A percentile compares a stretch with the other conserved stretches of the same genome.
These are phyloP conservation scores for Camelus dromedarius DNA, from an alignment of 2,113 vertebrate species.

Conservation along the genomic window DNA sequence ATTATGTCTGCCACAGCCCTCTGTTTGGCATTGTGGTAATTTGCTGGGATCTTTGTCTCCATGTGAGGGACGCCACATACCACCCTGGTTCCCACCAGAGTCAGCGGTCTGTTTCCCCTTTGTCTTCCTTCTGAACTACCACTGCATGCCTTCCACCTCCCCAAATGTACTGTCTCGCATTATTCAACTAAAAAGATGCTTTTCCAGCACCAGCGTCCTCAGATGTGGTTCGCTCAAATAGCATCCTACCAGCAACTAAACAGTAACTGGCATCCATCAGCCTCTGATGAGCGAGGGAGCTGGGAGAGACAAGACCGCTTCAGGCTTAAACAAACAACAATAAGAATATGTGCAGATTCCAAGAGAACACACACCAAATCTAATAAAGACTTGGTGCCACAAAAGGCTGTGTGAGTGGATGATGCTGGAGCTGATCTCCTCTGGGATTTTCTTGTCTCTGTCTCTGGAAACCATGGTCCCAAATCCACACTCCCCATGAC, in stretches of 20 bases:
- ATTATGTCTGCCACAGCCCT: conserved; percentile 60
- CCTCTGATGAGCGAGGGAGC: conserved; percentile 61
- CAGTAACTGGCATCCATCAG: conserved; percentile 69
- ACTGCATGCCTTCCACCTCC: conserved; percentile 73
- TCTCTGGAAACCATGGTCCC: neutral
- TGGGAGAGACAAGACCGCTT: conserved; percentile 53
- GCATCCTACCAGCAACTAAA: conserved; percentile 68
- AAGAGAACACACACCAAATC: conserved; percentile 71
- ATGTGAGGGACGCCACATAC: conserved; percentile 72
- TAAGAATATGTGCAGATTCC: conserved; percentile 77
- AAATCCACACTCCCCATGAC: neutral
- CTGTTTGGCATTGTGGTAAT: conserved; percentile 71
- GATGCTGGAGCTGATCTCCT: conserved; percentile 18
- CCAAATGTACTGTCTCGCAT: conserved; percentile 76
- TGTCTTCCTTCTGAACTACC: conserved; percentile 79
- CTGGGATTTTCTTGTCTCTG: conserved; percentile 6
- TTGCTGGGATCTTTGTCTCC: conserved; percentile 75
- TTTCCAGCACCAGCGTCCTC: conserved; percentile 66
- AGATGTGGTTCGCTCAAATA: conserved; percentile 80
- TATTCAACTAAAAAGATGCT: conserved; percentile 75
- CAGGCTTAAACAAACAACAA: conserved; percentile 74
- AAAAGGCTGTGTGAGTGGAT: neutral
- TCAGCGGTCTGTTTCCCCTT: conserved; percentile 79
- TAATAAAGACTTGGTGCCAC: conserved; percentile 67
- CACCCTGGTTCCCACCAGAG: conserved; percentile 78